phyloP scores from a whole-genome alignment of 2,797 vertebrate species.

The Falco berigora region DNA sequence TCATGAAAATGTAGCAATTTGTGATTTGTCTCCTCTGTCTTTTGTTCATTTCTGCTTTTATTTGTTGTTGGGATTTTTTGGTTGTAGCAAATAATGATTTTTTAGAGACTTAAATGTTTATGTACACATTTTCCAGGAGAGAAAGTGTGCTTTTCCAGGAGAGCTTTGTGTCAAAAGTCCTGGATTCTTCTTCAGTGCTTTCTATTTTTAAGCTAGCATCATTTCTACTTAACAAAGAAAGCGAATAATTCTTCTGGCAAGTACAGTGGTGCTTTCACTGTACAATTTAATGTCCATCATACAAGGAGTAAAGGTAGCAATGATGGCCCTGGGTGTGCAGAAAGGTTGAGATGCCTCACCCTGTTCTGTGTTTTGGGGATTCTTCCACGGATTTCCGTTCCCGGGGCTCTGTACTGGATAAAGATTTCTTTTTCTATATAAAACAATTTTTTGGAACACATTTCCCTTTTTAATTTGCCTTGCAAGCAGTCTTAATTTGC shows the following conservation, averaged over 20 bases:
- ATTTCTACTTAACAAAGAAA: neutral
- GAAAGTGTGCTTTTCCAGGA: neutral
- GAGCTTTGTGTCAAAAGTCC: neutral
- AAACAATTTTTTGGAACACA: neutral
- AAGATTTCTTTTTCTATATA: neutral
- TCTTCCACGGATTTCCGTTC: neutral
- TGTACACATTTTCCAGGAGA: neutral
- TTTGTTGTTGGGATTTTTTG: neutral
- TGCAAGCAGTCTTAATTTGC: neutral
- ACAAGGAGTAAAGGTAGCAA: neutral
- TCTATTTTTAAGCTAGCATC: neutral
- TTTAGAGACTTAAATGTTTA: neutral
- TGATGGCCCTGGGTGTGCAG: neutral
- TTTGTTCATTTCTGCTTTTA: neutral
- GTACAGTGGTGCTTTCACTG: too few relatives aligned
- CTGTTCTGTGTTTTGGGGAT: neutral
- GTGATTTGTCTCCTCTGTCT: neutral
- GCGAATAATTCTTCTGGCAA: neutral
- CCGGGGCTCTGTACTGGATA: neutral
- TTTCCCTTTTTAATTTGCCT: neutral
- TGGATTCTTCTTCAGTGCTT: neutral
- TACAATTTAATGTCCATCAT: neutral
- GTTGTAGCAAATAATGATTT: neutral
- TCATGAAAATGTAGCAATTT: neutral
- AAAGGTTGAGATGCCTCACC: neutral